Conservation (phyloP, 2,797 vertebrate species). For the Gymnopithys bicolor region DNA sequence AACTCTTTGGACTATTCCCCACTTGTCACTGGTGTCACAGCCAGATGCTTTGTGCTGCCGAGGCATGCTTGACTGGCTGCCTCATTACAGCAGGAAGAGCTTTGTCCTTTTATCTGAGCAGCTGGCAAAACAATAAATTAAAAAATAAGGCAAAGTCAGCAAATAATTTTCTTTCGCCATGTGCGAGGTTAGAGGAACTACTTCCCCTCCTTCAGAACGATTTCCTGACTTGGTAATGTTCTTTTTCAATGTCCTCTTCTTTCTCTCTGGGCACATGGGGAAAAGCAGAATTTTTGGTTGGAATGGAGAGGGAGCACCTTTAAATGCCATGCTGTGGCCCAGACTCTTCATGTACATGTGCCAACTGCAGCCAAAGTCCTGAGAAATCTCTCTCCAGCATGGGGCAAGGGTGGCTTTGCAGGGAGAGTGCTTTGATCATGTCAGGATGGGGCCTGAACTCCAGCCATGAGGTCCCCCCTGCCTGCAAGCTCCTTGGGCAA, state of each 20-base stretch:
- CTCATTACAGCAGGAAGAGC: conserved; percentile 33
- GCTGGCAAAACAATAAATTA: conserved; percentile 61
- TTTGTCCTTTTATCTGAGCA: conserved; percentile 49
- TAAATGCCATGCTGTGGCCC: background rate
- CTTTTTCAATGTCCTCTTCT: conserved; percentile 33
- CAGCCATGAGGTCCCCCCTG: background rate
- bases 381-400: background rate
- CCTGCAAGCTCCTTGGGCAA: background rate
- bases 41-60: background rate
- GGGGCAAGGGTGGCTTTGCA: background rate
- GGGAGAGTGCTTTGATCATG: background rate
- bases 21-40: rapidly evolving
- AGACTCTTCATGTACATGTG: background rate
- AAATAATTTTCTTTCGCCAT: conserved; percentile 40
- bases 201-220: conserved; percentile 18
- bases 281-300: background rate
- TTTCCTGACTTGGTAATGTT: conserved; percentile 37
- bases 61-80: background rate
- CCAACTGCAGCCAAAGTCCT: background rate
- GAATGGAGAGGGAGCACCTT: background rate
- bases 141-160: conserved; percentile 52
- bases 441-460: background rate
- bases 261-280: background rate
- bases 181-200: conserved; percentile 47
- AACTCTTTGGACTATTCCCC: background rate